Base-by-base conservation (phyloP, 2,888 invertebrate genomes). In the Caenorhabditis japonica region DNA sequence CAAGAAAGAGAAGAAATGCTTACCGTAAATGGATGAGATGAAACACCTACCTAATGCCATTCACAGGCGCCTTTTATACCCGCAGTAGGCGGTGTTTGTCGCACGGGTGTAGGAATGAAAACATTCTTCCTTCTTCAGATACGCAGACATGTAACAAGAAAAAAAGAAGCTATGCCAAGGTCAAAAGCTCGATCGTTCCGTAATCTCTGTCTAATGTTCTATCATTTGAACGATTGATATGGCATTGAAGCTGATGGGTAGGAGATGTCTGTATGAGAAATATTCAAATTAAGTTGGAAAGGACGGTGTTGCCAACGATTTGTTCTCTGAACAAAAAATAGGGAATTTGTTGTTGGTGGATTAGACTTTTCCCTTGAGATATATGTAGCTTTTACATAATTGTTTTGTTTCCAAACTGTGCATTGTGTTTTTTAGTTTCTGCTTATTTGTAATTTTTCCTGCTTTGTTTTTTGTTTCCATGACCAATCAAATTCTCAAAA, bases 21-120 rank as follows among this genome's bases (percentile, higher is more conserved):
- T 62, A 68, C 74, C 74, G 52, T 68, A 58, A 36, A 34, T 58
- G 56, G 66, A 59, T 59, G 74, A 66, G 68, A 74, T 68, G 61
- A 69, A 61, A 68, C 74, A 74, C 74, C 74, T 74, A 53, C 56
- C 55, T 41, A 62, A 56, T 74, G 56, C 62, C 56, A 51, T 56
- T 62, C 56, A 25, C 36, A 38, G 49, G 30, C 47, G 43, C 38
- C 68, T 74, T 74, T 74, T 74, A 74, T 74, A 74, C 58, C 56
- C 43, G 33, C 33, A 17, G 68, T 55, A 74, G 74, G 74, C 74
- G 74, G 74, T 69, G 68, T 68, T 74, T 74, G 61, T 46, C 60
- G 60, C 56, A 23, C 33, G 51, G 56, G 61, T 55, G 73, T 73
- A 51, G 47, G 59, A 58, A 36, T 13, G 38, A 59, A 59, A 53